Evolutionary conservation across 2,113 vertebrate species (phyloP).

Genomic region (Pseudorectes ferrugineus): DNA sequence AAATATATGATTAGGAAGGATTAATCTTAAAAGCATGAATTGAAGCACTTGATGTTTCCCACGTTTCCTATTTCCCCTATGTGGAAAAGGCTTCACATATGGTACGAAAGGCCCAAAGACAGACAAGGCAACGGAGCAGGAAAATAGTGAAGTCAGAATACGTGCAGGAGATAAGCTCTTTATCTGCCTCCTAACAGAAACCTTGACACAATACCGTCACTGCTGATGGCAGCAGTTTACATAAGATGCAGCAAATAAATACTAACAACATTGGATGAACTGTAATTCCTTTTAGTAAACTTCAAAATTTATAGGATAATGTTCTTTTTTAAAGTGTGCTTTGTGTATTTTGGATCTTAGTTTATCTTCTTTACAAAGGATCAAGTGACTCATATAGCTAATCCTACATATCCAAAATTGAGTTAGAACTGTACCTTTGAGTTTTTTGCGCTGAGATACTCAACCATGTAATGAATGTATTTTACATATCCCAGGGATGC

Average conservation of each 20-base stretch:
- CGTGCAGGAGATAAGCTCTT: not conserved
- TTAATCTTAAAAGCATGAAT: not conserved
- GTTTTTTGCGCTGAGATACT: not conserved
- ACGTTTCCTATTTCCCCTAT: accelerated
- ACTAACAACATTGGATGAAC: not conserved
- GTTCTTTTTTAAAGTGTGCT: not conserved
- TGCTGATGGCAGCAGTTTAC: not conserved
- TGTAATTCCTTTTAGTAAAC: not conserved
- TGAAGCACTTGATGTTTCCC: not conserved
- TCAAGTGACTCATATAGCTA: not conserved
- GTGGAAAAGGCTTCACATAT: not conserved
- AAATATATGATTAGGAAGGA: slow-evolving; percentile 43
- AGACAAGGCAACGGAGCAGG: not conserved
- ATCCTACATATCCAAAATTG: not conserved
- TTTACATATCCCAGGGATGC: not conserved
- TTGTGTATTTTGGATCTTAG: not conserved
- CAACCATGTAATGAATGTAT: not conserved
- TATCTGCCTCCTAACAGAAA: not conserved
- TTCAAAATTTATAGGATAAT: not conserved
- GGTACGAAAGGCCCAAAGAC: not conserved
- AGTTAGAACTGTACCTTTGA: not conserved
- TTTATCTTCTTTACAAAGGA: not conserved
- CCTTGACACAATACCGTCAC: not conserved
- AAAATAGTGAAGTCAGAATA: not conserved
- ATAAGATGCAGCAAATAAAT: not conserved